Evolutionary conservation across 1,140 invertebrate species (phyloP), one percentile per base, ranked within the genome.

Genomic region (Spodoptera frugiperda): DNA sequence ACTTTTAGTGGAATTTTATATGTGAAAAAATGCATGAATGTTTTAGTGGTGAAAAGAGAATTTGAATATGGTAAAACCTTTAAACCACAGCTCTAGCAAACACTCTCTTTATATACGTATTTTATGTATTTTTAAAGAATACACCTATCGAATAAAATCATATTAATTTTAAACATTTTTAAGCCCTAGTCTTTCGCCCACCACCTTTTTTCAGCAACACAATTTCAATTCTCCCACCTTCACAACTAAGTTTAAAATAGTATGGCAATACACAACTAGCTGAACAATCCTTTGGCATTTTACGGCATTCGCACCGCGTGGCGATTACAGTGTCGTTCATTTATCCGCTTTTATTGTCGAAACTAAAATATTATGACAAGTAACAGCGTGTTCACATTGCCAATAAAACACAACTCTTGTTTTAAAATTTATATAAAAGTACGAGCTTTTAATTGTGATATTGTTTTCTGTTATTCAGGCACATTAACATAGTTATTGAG

Each of bases 311-410:
- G 55, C 48, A 21, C 39, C 76, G 57, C 49, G 51, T 72, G 57
- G 9, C 74, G 74, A 79, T 79, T 76, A 79, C 57, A 63, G 68
- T 72, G 44, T 53, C 51, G 65, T 78, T 75, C 78, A 79, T 82
- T 76, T 79, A 81, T 83, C 49, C 39, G 25, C 54, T 82, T 84
- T 84, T 84, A 84, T 84, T 82, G 78, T 78, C 53, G 53, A n/a
- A 76, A 76, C 68, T 82, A 80, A 82, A 84, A 82, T 82, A 82
- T 76, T 82, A 77, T 80, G 78, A 80, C 79, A 79, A 78, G 73
- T 59, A 72, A 77, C 79, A 84, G 70, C 78, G 65, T 72, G 80
- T 33, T 79, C 44, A 68, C 65, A 76, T 75, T 55, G 72, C 72
- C 33, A 25, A 44, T 44, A 63, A 63, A 74, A 53, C 49, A n/a